A percentile compares a stretch with the other conserved stretches of the same genome.
phyloP scores from a whole-genome alignment of 2,113 vertebrate genomes.

The Peromyscus polionotus region DNA sequence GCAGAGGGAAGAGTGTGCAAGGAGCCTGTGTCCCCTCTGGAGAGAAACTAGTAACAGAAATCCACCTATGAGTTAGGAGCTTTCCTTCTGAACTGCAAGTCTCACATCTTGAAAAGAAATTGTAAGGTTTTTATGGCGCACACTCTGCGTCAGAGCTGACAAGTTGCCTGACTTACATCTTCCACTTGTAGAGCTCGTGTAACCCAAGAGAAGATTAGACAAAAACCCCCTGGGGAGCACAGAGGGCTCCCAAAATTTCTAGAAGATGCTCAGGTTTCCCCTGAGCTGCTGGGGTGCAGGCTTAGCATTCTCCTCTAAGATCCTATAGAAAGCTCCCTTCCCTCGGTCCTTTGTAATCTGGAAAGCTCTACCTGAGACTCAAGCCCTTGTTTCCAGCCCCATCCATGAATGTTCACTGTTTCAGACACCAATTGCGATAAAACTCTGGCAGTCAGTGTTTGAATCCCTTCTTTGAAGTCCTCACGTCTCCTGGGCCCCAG shows the following conservation, averaged over 20 bases:
- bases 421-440: neutral
- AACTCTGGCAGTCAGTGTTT: neutral
- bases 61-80: neutral
- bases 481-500: neutral
- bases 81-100: neutral
- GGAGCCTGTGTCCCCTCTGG: neutral
- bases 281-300: neutral
- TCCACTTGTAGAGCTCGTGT: neutral
- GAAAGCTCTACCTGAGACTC: neutral
- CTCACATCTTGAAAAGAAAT: conserved; percentile 52
- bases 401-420: neutral
- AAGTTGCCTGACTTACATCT: neutral
- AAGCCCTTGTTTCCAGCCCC: neutral
- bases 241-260: neutral
- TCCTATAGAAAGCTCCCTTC: neutral
- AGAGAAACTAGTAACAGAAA: conserved; percentile 8
- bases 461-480: neutral
- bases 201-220: neutral
- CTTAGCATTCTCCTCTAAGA: no score
- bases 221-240: neutral
- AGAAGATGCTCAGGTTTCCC: neutral
- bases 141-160: neutral
- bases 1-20: neutral
- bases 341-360: neutral
- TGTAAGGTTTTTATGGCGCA: neutral